A percentile compares a stretch with the other conserved stretches of the same genome.
Evolutionary conservation across 2,113 vertebrate species (phyloP).

Genomic region (Cacatua alba): DNA sequence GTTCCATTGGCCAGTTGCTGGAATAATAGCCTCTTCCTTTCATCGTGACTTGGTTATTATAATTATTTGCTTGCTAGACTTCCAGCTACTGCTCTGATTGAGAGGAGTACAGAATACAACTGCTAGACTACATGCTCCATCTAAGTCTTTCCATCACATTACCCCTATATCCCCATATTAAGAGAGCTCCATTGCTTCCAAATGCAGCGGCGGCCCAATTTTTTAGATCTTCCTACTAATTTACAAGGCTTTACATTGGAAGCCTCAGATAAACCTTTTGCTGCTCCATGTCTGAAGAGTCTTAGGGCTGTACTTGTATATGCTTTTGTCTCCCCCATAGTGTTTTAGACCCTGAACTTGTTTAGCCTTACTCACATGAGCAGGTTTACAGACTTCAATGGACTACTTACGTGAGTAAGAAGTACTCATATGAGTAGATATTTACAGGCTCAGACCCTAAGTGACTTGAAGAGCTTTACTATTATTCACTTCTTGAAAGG

Average conservation of each 20-base stretch:
- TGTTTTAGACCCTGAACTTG: conserved; percentile 72
- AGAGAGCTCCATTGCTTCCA: conserved; percentile 74
- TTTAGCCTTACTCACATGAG: conserved; percentile 69
- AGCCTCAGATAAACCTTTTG: conserved; percentile 72
- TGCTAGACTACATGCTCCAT: conserved; percentile 58
- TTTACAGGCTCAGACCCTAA: conserved; percentile 70
- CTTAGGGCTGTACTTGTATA: conserved; percentile 71
- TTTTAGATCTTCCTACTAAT: conserved; percentile 70
- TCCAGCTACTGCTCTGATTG: conserved; percentile 72
- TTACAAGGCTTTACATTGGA: conserved; percentile 69
- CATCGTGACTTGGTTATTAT: conserved; percentile 75
- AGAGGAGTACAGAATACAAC: conserved; percentile 62
- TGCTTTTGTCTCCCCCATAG: conserved; percentile 67
- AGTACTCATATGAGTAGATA: conserved; percentile 68
- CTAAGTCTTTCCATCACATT: conserved; percentile 68
- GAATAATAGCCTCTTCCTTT: conserved; percentile 73
- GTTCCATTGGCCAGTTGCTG: conserved; percentile 71
- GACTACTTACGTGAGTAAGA: conserved; percentile 67
- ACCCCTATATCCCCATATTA: conserved; percentile 64
- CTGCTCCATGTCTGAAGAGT: conserved; percentile 69
- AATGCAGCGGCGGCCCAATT: conserved; percentile 61
- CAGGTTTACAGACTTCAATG: conserved; percentile 70
- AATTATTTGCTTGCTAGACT: conserved; percentile 75
- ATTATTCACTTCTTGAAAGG: conserved; percentile 72
- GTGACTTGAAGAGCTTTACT: conserved; percentile 70